phyloP scores from a whole-genome alignment of 2,113 vertebrate species.

The Girardinichthys multiradiatus region DNA sequence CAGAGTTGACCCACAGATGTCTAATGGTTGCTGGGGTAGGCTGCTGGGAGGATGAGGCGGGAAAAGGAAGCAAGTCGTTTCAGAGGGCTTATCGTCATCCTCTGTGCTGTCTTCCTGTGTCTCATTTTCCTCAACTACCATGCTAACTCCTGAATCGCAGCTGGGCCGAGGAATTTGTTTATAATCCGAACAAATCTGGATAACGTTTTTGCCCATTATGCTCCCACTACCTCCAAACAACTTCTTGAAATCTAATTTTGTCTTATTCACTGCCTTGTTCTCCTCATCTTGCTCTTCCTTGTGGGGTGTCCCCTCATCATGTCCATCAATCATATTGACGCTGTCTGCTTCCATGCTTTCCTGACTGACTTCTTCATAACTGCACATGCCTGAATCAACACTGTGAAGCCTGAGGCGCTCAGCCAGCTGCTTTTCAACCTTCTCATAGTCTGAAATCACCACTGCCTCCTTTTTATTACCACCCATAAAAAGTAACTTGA shows the following conservation, averaged over 20 bases:
- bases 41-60: not conserved
- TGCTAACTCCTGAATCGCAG: conserved; percentile 60
- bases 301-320: not conserved
- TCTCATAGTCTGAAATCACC: conserved; percentile 60
- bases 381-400: conserved; percentile 67
- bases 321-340: conserved; percentile 9
- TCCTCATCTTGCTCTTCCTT: not conserved
- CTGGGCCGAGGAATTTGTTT: conserved; percentile 35
- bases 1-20: not conserved
- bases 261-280: not conserved
- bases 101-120: conserved; percentile 48
- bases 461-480: not conserved
- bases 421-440: conserved; percentile 29
- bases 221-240: conserved; percentile 5
- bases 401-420: conserved; percentile 47
- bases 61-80: conserved; percentile 1
- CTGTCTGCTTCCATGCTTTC: conserved; percentile 55
- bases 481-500: conserved; percentile 14
- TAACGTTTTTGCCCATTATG: conserved; percentile 11
- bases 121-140: conserved; percentile 6
- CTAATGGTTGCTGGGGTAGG: not conserved
- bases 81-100: not conserved
- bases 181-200: conserved; percentile 48
- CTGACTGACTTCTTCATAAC: conserved; percentile 60
- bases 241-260: conserved; percentile 4